A percentile compares a stretch with the other conserved stretches of the same genome.
Conservation (phyloP, 1,140 invertebrate genomes). For the Ceratina australensis region DNA sequence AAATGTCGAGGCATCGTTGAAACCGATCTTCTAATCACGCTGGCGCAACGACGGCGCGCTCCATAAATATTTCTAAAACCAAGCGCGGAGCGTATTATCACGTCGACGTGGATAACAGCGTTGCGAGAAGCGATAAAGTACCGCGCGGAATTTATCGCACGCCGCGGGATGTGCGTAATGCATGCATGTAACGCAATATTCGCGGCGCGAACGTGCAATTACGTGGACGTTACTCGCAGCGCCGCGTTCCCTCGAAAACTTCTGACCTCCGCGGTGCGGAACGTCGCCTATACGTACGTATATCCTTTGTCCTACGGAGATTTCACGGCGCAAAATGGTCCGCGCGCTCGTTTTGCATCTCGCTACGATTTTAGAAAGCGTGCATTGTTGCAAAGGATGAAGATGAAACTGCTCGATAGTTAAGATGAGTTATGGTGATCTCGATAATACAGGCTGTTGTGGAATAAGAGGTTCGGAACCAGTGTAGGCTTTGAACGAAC, state of each 20-base stretch:
- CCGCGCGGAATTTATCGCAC: slow-evolving; percentile 27
- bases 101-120: background rate
- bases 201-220: slow-evolving; percentile 63
- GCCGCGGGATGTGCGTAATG: slow-evolving; percentile 45
- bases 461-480: no score
- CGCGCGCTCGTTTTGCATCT: no score
- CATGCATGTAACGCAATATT: slow-evolving; percentile 64
- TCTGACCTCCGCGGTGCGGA: slow-evolving; percentile 58
- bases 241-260: slow-evolving; percentile 54
- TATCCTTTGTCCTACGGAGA: slow-evolving; percentile 12
- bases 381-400: no score
- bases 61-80: no score
- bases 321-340: background rate
- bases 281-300: background rate
- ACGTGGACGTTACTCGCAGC: slow-evolving; percentile 53
- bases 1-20: background rate
- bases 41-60: background rate
- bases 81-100: background rate
- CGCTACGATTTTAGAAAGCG: no score
- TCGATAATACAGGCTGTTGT: no score
- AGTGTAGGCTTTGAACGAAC: no score
- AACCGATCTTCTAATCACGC: background rate
- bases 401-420: no score
- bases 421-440: no score
- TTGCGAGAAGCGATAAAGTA: no score